Percentiles rank a stretch among this genome's conserved stretches.
Conservation (phyloP, 2,888 invertebrate genomes). For the Aethes cnicana region DNA sequence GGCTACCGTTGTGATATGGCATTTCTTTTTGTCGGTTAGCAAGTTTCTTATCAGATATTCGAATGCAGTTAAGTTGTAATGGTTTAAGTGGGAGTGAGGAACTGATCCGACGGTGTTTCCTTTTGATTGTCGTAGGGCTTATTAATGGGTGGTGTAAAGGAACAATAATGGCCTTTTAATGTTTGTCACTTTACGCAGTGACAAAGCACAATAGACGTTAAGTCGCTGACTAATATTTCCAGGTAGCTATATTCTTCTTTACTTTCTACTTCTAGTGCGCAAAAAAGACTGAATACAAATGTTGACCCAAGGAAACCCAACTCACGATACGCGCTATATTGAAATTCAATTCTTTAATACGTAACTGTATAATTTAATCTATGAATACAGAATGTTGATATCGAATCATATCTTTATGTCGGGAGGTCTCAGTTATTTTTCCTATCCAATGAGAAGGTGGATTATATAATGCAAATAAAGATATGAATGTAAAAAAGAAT, state of each 20-base stretch:
- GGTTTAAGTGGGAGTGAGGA: conserved; percentile 46
- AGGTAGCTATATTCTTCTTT: no score
- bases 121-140: conserved; percentile 58
- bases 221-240: no score
- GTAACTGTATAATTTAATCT: conserved; percentile 7
- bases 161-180: conserved; percentile 67
- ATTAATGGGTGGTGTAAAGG: conserved; percentile 66
- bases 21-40: conserved; percentile 40
- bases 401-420: conserved; percentile 3
- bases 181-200: conserved; percentile 49
- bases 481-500: conserved; percentile 22
- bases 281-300: no score
- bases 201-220: conserved; percentile 42
- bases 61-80: conserved; percentile 59
- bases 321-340: no score
- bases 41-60: conserved; percentile 55
- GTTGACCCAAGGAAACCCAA: no score
- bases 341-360: conserved; percentile 1
- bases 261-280: no score
- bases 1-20: conserved; percentile 48
- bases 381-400: conserved; percentile 20
- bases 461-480: conserved; percentile 26
- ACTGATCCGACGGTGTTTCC: conserved; percentile 52
- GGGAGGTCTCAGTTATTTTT: neutral
- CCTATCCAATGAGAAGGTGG: conserved; percentile 10